Evolutionary conservation across 2,797 vertebrate species (phyloP).

Genomic region (Hylomyscus alleni): DNA sequence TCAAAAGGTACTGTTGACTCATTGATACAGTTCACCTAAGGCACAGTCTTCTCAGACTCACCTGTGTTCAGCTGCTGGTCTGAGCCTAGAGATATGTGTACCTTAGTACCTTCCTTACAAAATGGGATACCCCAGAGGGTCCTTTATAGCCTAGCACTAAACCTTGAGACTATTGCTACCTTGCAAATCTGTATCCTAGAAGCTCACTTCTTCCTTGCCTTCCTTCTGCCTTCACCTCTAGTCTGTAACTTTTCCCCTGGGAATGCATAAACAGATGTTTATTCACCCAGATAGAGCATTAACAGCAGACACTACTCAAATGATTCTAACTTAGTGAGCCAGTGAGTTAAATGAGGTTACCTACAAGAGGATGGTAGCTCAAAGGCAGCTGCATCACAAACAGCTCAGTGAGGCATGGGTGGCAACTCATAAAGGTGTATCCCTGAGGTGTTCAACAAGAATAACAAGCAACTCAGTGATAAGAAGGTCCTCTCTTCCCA

Average conservation of each 20-base stretch:
- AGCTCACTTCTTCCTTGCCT: background rate
- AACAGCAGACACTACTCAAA: background rate
- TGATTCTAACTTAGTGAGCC: background rate
- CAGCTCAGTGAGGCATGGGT: background rate
- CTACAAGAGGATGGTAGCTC: background rate
- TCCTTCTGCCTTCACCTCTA: background rate
- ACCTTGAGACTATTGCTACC: rapidly evolving
- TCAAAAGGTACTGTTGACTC: background rate
- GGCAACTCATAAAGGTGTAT: background rate
- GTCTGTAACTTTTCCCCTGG: background rate
- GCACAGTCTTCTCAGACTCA: rapidly evolving
- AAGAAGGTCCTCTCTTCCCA: background rate
- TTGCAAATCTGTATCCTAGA: background rate
- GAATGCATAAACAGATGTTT: background rate
- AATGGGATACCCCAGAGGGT: background rate
- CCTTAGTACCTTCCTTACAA: no score
- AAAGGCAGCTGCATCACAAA: background rate
- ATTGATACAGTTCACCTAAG: background rate
- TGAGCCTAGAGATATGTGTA: rapidly evolving
- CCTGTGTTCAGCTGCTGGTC: no score
- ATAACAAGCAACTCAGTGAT: background rate
- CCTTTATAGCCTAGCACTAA: rapidly evolving
- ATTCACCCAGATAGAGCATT: background rate
- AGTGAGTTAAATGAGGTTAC: background rate
- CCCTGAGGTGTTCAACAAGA: background rate